Percentiles rank a stretch among this genome's conserved stretches.
Conservation (phyloP, 2,888 invertebrate genomes). For the Ommatoiulus sabulosus region DNA sequence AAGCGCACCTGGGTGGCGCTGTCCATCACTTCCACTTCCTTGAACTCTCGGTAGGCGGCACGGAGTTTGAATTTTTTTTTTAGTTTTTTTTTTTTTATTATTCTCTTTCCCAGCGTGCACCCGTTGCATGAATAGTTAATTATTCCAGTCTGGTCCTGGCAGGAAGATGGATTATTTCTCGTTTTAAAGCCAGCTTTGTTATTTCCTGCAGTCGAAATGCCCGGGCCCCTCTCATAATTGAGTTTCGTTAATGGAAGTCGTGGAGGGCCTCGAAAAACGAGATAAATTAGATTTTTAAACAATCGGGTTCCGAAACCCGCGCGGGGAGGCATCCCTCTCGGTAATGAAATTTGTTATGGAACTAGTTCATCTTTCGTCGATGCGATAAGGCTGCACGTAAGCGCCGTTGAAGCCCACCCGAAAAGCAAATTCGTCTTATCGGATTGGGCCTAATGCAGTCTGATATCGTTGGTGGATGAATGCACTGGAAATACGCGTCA, state of each 20-base stretch:
- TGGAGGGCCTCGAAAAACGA: not conserved
- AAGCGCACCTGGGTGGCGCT: not conserved
- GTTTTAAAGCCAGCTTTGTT: not conserved
- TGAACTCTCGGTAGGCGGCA: too few species aligned
- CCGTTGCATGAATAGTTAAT: not conserved
- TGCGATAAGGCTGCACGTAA: not conserved
- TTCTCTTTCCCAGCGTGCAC: not conserved
- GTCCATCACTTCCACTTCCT: conserved; percentile 7
- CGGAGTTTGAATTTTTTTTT: not conserved
- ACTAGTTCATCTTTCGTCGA: not conserved
- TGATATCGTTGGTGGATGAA: not conserved
- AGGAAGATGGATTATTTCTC: not conserved
- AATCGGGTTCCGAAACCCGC: not conserved
- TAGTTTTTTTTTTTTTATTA: not conserved
- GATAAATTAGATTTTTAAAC: conserved; percentile 28
- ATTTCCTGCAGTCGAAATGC: not conserved
- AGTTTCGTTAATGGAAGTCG: conserved; percentile 34
- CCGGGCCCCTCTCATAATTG: not conserved
- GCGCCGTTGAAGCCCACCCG: not conserved
- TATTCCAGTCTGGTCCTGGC: not conserved
- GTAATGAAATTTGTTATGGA: conserved; percentile 18
- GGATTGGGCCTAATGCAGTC: not conserved
- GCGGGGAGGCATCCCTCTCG: not conserved
- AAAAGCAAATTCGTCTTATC: not conserved
- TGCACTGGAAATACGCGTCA: not conserved